phyloP scores from a whole-genome alignment of 2,888 invertebrate species.

The Zygogramma bicolorata region DNA sequence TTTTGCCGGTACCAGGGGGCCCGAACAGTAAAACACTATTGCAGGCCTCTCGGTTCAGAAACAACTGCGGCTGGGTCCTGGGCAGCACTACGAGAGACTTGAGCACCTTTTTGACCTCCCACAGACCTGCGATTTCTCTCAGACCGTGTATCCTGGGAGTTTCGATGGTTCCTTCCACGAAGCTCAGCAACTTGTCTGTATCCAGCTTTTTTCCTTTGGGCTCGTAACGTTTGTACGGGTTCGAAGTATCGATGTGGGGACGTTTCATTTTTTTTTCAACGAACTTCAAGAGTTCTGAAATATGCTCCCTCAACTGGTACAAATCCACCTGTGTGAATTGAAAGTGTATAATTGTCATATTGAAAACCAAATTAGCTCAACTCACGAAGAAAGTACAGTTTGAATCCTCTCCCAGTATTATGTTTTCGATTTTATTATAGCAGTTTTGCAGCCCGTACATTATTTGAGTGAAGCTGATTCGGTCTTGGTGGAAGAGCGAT shows the following conservation, averaged over 20 bases:
- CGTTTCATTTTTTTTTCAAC: constrained; percentile 20
- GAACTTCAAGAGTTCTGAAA: constrained; percentile 17
- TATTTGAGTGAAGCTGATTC: constrained; percentile 21
- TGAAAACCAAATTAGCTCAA: neutral
- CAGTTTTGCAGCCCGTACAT: constrained; percentile 25
- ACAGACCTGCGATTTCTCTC: constrained; percentile 68
- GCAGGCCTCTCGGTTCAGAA: constrained; percentile 65
- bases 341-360: neutral
- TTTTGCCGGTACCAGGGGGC: constrained; percentile 69
- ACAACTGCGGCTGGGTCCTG: constrained; percentile 70
- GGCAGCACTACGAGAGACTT: constrained; percentile 69
- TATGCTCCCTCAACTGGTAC: constrained; percentile 28
- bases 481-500: constrained; percentile 20
- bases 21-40: constrained; percentile 70
- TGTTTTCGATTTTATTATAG: constrained; percentile 24
- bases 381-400: constrained; percentile 29
- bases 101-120: constrained; percentile 67
- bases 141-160: constrained; percentile 61
- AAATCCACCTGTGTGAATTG: constrained; percentile 32
- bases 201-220: neutral
- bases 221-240: neutral
- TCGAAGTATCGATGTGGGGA: neutral
- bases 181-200: constrained; percentile 12
- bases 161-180: constrained; percentile 47
- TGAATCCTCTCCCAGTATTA: constrained; percentile 27